Conservation (phyloP, 2,797 vertebrate species). For the Alcedo atthis region DNA sequence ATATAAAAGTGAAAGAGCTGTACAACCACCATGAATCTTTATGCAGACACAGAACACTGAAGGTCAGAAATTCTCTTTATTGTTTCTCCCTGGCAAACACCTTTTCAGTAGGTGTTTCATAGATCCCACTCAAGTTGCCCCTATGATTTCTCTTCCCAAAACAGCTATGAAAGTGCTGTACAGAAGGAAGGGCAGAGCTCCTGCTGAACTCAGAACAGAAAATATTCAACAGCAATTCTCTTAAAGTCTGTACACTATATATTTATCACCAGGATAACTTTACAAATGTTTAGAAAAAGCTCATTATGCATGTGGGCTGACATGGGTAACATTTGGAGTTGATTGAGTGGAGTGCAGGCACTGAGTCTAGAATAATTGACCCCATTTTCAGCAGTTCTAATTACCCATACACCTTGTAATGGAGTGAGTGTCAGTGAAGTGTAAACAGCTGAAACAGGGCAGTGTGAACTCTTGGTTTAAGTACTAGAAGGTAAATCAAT, state of each 20-base stretch:
- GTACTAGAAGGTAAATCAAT: constrained; percentile 16
- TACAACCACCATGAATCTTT: neutral
- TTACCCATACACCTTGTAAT: neutral
- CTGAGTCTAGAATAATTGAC: neutral
- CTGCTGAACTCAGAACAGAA: neutral
- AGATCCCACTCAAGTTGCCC: neutral
- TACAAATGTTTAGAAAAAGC: neutral
- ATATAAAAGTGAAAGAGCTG: neutral
- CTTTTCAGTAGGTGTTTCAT: neutral
- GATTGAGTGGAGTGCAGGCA: neutral
- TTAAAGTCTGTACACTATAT: neutral
- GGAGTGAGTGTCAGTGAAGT: neutral
- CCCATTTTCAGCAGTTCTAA: neutral
- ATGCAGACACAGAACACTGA: neutral
- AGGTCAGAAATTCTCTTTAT: neutral
- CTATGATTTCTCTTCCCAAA: neutral
- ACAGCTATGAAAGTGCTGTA: neutral
- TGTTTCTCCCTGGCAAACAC: neutral
- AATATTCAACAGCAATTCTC: neutral
- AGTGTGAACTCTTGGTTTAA: neutral
- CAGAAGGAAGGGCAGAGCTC: neutral
- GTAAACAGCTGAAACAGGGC: neutral
- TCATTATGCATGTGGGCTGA: neutral
- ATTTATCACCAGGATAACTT: neutral
- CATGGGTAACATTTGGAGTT: neutral